Base-by-base conservation (phyloP, 2,113 vertebrate species). In the Crotophaga sulcirostris region DNA sequence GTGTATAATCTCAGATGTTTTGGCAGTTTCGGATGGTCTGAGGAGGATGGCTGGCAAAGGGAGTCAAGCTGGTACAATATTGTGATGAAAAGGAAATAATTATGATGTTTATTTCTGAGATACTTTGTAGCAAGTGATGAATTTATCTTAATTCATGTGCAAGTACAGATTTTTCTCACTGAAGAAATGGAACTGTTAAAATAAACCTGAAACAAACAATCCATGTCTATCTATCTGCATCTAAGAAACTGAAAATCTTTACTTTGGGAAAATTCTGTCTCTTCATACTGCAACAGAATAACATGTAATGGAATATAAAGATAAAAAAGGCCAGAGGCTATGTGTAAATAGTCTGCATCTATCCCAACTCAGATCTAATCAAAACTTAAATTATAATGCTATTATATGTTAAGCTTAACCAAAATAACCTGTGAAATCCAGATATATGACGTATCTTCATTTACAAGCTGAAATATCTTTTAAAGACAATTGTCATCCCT, bases 1-100 rank as follows among this genome's bases (percentile, higher is more conserved):
- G 42, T 87, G 59, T 56, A 63, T 94, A 94, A 60, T 86, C 78
- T 95, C 72, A 94, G 75, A 83, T 90, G 38, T 86, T 95, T 90
- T 90, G 82, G 90, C 84, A 74, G 72, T 80, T 88, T 75, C 90
- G 55, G 55, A 73, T 80, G 75, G 62, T 78, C 56, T 84, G 81
- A 78, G 68, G 56, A 91, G 19, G 78, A 62, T 88, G 73, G 64
- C 90, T 97, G 87, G 80, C 70, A 85, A 85, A 83, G 80, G 13
- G 34, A 52, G 38, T 90, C 77, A 93, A 93, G 44, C n/a, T 88
- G n/a, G 18, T 94, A 78, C 59, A 93, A 87, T 92, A 96, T 73
- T 90, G 67, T 85, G 76, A 94, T 93, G 66, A 96, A 95, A 89
- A 78, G 55, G 59, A 95, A 91, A 24, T 16, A 75, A 90, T 76